Conservation (phyloP, 2,888 invertebrate species). For the Penaeus monodon region DNA sequence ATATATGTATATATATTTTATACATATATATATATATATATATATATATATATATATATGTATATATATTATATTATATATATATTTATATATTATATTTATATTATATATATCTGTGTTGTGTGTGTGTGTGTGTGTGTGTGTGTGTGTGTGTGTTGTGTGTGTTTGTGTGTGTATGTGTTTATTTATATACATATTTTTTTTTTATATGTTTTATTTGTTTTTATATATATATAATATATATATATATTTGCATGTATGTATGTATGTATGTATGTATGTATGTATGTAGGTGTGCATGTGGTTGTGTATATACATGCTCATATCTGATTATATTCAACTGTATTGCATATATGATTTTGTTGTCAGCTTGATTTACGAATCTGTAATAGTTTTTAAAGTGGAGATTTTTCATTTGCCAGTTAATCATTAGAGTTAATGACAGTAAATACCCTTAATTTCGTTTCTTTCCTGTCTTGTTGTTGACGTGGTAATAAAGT, state of each 20-base stretch:
- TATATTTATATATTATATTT: slow-evolving; percentile 15
- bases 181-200: no score
- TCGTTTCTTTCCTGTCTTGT: no score
- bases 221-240: no score
- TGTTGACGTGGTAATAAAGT: no score
- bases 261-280: background rate
- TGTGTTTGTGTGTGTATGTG: background rate
- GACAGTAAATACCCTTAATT: no score
- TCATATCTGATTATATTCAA: no score
- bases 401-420: no score
- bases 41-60: slow-evolving; percentile 17
- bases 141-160: background rate
- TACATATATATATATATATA: slow-evolving; percentile 17
- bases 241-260: background rate
- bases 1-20: slow-evolving; percentile 16
- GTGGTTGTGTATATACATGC: background rate
- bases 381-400: no score
- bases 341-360: no score
- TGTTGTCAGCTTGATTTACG: no score
- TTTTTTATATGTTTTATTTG: no score
- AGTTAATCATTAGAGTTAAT: no score
- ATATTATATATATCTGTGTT: background rate
- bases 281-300: background rate
- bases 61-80: background rate
- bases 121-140: background rate